phyloP scores from a whole-genome alignment of 2,888 invertebrate genomes.

The Acanthosepion lycidas region DNA sequence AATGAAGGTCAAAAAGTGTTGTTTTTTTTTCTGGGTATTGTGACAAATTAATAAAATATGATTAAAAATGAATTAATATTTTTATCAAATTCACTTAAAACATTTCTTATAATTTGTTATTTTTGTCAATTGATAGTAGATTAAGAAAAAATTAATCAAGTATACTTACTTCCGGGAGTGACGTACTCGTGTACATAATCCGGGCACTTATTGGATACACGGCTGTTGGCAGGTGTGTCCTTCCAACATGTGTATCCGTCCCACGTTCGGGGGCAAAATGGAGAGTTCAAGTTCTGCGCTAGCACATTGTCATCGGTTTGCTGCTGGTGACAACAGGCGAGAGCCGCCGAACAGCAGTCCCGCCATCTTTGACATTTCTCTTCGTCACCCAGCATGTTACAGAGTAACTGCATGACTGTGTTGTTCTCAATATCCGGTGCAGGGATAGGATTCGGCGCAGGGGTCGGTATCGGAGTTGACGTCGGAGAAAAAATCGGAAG shows the following conservation, averaged over 20 bases:
- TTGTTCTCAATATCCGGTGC: constrained; percentile 57
- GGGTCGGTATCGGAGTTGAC: neutral
- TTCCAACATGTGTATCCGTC: constrained; percentile 66
- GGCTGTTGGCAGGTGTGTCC: constrained; percentile 65
- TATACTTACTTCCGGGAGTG: constrained; percentile 61
- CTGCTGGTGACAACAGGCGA: constrained; percentile 59
- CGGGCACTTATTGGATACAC: constrained; percentile 56
- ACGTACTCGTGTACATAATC: constrained; percentile 74
- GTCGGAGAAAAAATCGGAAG: neutral
- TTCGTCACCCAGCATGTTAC: constrained; percentile 52
- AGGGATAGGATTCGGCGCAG: neutral
- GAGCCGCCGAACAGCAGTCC: constrained; percentile 58
- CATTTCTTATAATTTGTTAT: too few species aligned
- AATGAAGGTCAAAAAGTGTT: too few species aligned
- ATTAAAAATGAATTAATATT: too few species aligned
- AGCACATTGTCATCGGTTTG: constrained; percentile 23
- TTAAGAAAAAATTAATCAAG: neutral
- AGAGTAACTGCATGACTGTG: constrained; percentile 53
- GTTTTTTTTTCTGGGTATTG: too few species aligned
- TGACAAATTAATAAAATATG: too few species aligned
- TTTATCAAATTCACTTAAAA: too few species aligned
- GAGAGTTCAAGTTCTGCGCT: neutral
- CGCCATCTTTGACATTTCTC: constrained; percentile 59
- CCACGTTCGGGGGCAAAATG: constrained; percentile 63
- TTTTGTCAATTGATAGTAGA: too few species aligned